These are phyloP conservation scores for Copidosoma aretas DNA, from an alignment of 2,888 invertebrate species.

Conservation along the genomic window DNA sequence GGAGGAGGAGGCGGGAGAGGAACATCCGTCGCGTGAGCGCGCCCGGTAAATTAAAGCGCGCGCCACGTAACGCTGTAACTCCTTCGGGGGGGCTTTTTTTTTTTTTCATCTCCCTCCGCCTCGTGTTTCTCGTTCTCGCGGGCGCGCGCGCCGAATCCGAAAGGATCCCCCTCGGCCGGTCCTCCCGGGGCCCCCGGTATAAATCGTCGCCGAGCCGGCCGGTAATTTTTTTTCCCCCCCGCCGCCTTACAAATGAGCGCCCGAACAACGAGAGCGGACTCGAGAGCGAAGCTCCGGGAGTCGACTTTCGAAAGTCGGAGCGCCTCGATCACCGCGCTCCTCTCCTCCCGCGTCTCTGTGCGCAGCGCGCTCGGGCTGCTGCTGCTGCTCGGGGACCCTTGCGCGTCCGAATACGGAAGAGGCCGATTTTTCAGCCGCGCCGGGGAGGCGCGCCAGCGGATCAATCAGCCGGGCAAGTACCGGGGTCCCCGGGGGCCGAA, in stretches of 20 bases:
- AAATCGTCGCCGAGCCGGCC: conserved; percentile 19
- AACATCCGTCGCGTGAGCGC: conserved; percentile 16
- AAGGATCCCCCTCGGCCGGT: conserved; percentile 5
- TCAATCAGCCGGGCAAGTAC: too few species aligned
- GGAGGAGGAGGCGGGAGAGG: background rate
- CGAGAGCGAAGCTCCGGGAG: background rate
- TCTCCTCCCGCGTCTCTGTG: too few species aligned
- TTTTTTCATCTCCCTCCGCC: too few species aligned
- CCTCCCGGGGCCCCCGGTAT: conserved; percentile 21
- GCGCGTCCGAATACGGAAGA: conserved; percentile 37
- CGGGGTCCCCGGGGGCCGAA: too few species aligned
- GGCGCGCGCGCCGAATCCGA: background rate
- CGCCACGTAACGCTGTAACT: background rate
- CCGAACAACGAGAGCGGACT: conserved; percentile 26
- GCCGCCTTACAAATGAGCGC: conserved; percentile 7
- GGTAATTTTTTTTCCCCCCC: conserved; percentile 16
- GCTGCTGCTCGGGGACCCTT: too few species aligned
- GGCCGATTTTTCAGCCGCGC: conserved; percentile 43
- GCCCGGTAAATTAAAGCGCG: conserved; percentile 24
- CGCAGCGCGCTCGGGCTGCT: too few species aligned
- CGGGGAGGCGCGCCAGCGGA: too few species aligned
- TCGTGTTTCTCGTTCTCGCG: too few species aligned
- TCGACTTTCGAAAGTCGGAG: background rate
- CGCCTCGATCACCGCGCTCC: background rate
- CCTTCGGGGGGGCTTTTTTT: background rate